phyloP scores from a whole-genome alignment of 2,888 invertebrate species.

The Eurytoma adleriae region DNA sequence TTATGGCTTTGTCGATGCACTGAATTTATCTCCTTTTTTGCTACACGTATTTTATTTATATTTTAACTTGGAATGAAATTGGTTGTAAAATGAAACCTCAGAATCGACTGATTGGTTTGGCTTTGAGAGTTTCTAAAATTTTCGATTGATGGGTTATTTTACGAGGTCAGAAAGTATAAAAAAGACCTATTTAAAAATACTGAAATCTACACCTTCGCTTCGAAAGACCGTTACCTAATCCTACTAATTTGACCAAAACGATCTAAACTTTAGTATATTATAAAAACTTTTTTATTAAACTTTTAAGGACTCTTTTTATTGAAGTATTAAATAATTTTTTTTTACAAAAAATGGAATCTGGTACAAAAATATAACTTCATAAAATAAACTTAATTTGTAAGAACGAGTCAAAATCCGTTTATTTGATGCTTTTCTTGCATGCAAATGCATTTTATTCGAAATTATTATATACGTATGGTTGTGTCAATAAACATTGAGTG shows the following conservation, averaged over 20 bases:
- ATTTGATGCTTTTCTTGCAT: too few relatives aligned
- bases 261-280: conserved; percentile 3
- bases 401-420: not conserved
- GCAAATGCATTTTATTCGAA: too few relatives aligned
- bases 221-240: conserved; percentile 2
- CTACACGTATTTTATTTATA: not conserved
- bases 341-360: too few relatives aligned
- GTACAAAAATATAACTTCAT: not conserved
- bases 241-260: not conserved
- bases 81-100: too few relatives aligned
- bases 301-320: conserved; percentile 1
- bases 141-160: not conserved
- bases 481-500: too few relatives aligned
- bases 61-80: not conserved
- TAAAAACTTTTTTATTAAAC: conserved; percentile 23
- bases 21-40: not conserved
- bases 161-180: not conserved
- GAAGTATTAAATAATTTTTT: conserved; percentile 5
- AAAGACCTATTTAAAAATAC: not conserved
- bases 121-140: too few relatives aligned
- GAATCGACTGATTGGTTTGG: too few relatives aligned
- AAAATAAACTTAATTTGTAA: not conserved
- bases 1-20: conserved; percentile 11
- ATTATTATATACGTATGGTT: too few relatives aligned
- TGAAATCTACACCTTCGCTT: conserved; percentile 8